A percentile compares a stretch with the other conserved stretches of the same genome.
These are phyloP conservation scores for Hyppa rectilinea DNA, from an alignment of 2,888 invertebrate species.

Conservation along the genomic window DNA sequence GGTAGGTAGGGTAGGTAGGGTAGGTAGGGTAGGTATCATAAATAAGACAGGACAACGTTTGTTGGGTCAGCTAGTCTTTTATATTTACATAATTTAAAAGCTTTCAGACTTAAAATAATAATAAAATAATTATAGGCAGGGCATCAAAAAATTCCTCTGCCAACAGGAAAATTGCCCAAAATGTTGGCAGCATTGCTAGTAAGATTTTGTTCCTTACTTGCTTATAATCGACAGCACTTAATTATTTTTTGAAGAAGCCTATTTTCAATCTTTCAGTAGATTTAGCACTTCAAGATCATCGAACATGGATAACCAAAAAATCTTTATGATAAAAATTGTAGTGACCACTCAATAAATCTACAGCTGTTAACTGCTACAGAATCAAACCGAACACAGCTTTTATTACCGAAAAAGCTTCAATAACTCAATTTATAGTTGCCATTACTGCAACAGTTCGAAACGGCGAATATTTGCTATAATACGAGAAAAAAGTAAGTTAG, in stretches of 20 bases:
- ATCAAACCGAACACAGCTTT: slow-evolving; percentile 4
- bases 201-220: neutral
- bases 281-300: neutral
- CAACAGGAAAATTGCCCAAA: no score
- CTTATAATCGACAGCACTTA: neutral
- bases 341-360: neutral
- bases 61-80: no score
- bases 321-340: neutral
- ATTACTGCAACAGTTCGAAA: slow-evolving; percentile 63
- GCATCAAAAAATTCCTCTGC: no score
- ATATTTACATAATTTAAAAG: no score
- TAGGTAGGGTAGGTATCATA: no score
- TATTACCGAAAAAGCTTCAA: slow-evolving; percentile 30
- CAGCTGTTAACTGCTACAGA: neutral
- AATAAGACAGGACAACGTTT: no score
- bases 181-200: no score
- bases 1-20: no score
- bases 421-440: slow-evolving; percentile 52
- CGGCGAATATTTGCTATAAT: slow-evolving; percentile 74
- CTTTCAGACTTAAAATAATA: no score
- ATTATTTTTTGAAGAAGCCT: neutral
- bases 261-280: neutral
- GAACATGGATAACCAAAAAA: neutral
- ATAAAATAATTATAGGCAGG: no score
- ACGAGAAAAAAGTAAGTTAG: slow-evolving; percentile 78